phyloP scores from a whole-genome alignment of 2,888 invertebrate genomes.

The Philereme vetulata region DNA sequence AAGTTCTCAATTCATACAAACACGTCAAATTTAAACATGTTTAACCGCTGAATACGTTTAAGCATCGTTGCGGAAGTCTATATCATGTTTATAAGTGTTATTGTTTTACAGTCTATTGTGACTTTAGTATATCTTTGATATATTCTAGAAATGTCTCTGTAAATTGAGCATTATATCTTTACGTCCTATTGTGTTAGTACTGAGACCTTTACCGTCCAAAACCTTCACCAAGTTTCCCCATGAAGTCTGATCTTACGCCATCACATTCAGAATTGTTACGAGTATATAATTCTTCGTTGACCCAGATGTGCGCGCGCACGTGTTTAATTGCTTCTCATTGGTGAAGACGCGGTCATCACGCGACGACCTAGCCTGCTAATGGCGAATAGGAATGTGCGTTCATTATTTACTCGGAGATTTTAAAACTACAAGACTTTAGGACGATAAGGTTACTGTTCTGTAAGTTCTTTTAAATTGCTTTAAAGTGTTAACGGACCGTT shows the following conservation, averaged over 20 bases:
- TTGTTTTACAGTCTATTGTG: no score
- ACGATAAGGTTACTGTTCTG: background rate
- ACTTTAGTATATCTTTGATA: no score
- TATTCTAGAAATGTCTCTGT: no score
- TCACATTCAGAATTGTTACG: slow-evolving; percentile 42
- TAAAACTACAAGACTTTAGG: background rate
- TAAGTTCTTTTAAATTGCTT: background rate
- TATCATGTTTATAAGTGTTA: no score
- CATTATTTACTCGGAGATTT: slow-evolving; percentile 16
- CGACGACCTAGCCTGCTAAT: slow-evolving; percentile 63
- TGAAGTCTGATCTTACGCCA: slow-evolving; percentile 21
- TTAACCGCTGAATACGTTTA: no score
- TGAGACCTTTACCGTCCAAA: no score
- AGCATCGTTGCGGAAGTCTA: no score
- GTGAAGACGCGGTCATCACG: slow-evolving; percentile 50
- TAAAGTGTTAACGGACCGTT: slow-evolving; percentile 10
- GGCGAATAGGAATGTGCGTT: slow-evolving; percentile 39
- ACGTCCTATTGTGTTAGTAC: no score
- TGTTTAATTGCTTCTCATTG: slow-evolving; percentile 69
- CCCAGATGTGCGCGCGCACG: slow-evolving; percentile 59
- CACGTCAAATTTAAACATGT: no score
- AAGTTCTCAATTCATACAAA: no score
- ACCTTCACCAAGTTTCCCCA: slow-evolving; percentile 4
- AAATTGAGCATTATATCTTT: no score
- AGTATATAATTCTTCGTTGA: slow-evolving; percentile 56